These are phyloP conservation scores for Agriopis leucophaearia DNA, from an alignment of 2,888 invertebrate genomes.

Conservation along the genomic window DNA sequence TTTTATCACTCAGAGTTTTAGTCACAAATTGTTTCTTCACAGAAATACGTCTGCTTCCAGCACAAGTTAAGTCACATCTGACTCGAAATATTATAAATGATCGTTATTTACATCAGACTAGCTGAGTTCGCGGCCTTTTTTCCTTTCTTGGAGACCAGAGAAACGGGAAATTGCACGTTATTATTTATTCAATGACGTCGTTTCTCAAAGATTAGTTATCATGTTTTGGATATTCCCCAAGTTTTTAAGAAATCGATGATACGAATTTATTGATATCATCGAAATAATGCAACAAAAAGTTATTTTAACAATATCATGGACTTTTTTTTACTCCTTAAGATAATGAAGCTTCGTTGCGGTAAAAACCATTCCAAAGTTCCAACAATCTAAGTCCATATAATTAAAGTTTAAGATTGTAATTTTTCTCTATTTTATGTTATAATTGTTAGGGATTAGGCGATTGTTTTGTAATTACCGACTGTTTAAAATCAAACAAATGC, in stretches of 20 bases:
- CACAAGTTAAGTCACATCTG: slow-evolving; percentile 48
- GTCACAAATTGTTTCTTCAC: not conserved
- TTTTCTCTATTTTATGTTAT: not conserved
- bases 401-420: not conserved
- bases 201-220: slow-evolving; percentile 13
- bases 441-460: not conserved
- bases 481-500: not conserved
- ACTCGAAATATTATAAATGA: slow-evolving; percentile 42
- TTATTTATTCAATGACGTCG: slow-evolving; percentile 31
- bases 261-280: not conserved
- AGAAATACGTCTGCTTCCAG: slow-evolving; percentile 50
- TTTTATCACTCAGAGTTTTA: not conserved
- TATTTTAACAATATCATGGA: too few relatives aligned
- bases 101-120: slow-evolving; percentile 48
- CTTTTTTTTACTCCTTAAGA: not conserved
- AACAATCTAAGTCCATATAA: not conserved
- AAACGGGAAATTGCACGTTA: slow-evolving; percentile 44
- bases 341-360: not conserved
- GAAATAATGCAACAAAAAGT: not conserved
- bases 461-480: not conserved
- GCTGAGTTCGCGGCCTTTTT: slow-evolving; percentile 40
- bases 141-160: slow-evolving; percentile 41
- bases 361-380: not conserved
- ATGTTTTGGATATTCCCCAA: slow-evolving; percentile 9
- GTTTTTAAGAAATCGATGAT: not conserved